phyloP scores from a whole-genome alignment of 2,888 invertebrate species.

The Creontiades dilutus region DNA sequence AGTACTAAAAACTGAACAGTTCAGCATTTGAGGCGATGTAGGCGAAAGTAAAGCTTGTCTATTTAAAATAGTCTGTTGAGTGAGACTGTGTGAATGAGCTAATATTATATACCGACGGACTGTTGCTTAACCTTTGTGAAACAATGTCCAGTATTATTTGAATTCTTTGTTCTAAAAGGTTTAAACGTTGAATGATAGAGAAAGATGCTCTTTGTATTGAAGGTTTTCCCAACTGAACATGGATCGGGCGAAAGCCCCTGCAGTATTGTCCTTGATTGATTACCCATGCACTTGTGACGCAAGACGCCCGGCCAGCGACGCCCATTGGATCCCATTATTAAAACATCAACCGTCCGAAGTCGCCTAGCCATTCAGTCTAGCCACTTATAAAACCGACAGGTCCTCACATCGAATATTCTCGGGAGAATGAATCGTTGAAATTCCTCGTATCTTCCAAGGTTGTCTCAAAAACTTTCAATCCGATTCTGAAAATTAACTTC shows the following conservation, averaged over 20 bases:
- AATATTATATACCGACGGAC: too few relatives aligned
- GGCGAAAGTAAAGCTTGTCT: too few relatives aligned
- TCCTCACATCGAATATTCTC: not conserved
- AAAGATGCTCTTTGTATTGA: not conserved
- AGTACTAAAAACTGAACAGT: too few relatives aligned
- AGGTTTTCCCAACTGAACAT: not conserved
- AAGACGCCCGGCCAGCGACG: not conserved
- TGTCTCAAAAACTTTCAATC: not conserved
- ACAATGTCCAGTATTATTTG: too few relatives aligned
- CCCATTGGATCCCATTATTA: not conserved
- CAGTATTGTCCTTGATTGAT: not conserved
- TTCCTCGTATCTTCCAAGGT: not conserved
- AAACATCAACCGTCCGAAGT: slow-evolving; percentile 14
- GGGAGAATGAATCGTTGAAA: not conserved
- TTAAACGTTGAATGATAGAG: too few relatives aligned
- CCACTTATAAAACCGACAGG: not conserved
- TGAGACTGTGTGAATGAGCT: too few relatives aligned
- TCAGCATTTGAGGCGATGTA: too few relatives aligned
- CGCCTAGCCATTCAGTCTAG: not conserved
- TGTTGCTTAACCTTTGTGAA: too few relatives aligned
- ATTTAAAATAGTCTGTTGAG: too few relatives aligned
- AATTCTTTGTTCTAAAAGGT: too few relatives aligned
- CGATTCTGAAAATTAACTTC: not conserved
- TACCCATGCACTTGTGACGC: not conserved
- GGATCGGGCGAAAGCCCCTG: not conserved